phyloP scores from a whole-genome alignment of 2,797 vertebrate genomes.

The Crocidura indochinensis region DNA sequence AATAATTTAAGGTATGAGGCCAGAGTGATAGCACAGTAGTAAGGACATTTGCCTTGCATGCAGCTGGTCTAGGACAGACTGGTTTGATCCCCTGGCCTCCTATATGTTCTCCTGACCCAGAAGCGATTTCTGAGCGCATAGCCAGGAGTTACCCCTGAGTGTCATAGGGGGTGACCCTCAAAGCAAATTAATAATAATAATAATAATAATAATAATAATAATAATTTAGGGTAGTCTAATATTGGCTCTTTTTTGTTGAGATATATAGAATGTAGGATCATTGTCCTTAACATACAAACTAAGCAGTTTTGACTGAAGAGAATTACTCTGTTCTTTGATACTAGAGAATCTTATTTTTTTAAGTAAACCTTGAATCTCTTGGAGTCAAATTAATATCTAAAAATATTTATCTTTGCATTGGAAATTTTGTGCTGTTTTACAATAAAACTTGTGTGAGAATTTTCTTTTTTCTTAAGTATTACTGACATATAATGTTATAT shows the following conservation, averaged over 20 bases:
- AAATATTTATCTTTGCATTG: neutral
- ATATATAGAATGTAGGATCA: neutral
- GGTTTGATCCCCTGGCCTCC: too few species aligned
- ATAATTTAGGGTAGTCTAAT: neutral
- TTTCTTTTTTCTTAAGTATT: neutral
- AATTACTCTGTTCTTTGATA: neutral
- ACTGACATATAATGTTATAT: neutral
- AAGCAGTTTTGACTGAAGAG: neutral
- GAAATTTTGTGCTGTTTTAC: slow-evolving; percentile 15
- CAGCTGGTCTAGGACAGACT: too few species aligned
- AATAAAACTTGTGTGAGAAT: neutral
- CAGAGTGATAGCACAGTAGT: too few species aligned
- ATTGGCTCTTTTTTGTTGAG: neutral
- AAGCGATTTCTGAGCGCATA: too few species aligned
- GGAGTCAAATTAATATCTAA: neutral
- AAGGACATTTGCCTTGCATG: too few species aligned
- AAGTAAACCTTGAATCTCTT: neutral
- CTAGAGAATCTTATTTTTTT: neutral
- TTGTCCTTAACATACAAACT: neutral
- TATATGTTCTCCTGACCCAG: too few species aligned
- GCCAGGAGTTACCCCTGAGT: too few species aligned
- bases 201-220: too few species aligned
- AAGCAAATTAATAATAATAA: too few species aligned
- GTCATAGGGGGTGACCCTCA: too few species aligned
- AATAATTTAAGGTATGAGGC: neutral